Percentiles rank a stretch among this genome's conserved stretches.
Conservation (phyloP, 2,888 invertebrate species). For the Agriopis aurantiaria region DNA sequence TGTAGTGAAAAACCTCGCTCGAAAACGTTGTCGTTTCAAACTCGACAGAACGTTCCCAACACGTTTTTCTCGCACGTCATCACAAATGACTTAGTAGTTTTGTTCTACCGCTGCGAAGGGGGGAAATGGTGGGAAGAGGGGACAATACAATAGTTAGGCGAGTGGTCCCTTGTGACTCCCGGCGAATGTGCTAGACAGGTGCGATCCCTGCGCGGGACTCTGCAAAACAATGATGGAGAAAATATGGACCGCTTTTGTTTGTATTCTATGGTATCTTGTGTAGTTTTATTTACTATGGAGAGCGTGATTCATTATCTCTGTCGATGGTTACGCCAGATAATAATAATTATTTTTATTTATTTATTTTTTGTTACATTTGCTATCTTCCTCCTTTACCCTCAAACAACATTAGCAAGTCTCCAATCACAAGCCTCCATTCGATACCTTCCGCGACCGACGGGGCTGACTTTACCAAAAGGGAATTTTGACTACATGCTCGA, state of each 20-base stretch:
- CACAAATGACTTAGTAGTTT: constrained; percentile 53
- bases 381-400: too few relatives aligned
- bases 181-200: constrained; percentile 73
- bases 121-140: constrained; percentile 67
- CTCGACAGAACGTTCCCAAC: constrained; percentile 17
- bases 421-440: too few relatives aligned
- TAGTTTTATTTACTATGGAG: constrained; percentile 23
- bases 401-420: too few relatives aligned
- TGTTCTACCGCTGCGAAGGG: constrained; percentile 56
- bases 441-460: too few relatives aligned
- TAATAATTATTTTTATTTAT: too few relatives aligned
- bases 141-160: constrained; percentile 73
- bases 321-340: too few relatives aligned
- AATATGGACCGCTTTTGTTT: constrained; percentile 64
- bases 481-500: too few relatives aligned
- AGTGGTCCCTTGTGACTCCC: constrained; percentile 58
- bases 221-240: constrained; percentile 67
- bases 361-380: too few relatives aligned
- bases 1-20: too few relatives aligned
- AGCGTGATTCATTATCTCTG: constrained; percentile 1
- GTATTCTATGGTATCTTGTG: constrained; percentile 33
- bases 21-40: neutral
- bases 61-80: constrained; percentile 37
- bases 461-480: too few relatives aligned
- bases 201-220: constrained; percentile 70